Evolutionary conservation across 2,797 vertebrate species (phyloP).

Genomic region (Anguilla megastoma): DNA sequence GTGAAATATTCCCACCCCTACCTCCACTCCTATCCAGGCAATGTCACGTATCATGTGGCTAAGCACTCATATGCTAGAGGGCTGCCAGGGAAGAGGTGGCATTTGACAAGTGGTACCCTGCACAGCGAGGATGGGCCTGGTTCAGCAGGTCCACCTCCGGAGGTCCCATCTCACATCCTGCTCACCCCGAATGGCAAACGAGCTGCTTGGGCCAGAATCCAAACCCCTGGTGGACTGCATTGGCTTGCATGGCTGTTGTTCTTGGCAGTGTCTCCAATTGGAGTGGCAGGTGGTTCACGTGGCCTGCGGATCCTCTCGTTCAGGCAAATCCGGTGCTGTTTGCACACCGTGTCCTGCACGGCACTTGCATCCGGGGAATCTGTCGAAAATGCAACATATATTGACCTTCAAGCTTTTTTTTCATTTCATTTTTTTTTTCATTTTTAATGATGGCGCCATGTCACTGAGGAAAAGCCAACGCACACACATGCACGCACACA

Average conservation of each 20-base stretch:
- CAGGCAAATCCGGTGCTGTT: constrained; percentile 29
- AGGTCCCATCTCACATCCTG: constrained; percentile 18
- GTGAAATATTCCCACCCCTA: constrained; percentile 41
- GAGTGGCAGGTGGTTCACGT: constrained; percentile 26
- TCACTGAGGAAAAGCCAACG: not conserved
- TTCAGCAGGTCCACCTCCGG: constrained; percentile 8
- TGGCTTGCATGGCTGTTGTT: constrained; percentile 19
- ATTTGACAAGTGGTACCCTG: not conserved
- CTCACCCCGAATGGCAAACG: not conserved
- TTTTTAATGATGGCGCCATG: not conserved
- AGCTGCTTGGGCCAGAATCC: constrained; percentile 4
- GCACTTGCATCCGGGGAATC: not conserved
- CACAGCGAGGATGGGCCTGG: not conserved
- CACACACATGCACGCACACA: not conserved
- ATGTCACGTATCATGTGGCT: not conserved
- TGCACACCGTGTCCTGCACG: too few species aligned
- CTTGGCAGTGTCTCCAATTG: constrained; percentile 40
- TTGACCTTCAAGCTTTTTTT: not conserved
- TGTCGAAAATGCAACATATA: not conserved
- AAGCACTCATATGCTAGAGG: not conserved
- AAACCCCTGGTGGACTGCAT: constrained; percentile 12
- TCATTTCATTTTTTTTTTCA: not conserved
- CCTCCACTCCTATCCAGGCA: constrained; percentile 35
- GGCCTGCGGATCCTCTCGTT: constrained; percentile 26
- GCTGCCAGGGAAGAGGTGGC: not conserved